Percentiles rank a stretch among this genome's conserved stretches.
These are phyloP conservation scores for Tethya wilhelma DNA, from an alignment of 37 sponge, comb jelly and placozoan species.

Conservation along the genomic window DNA sequence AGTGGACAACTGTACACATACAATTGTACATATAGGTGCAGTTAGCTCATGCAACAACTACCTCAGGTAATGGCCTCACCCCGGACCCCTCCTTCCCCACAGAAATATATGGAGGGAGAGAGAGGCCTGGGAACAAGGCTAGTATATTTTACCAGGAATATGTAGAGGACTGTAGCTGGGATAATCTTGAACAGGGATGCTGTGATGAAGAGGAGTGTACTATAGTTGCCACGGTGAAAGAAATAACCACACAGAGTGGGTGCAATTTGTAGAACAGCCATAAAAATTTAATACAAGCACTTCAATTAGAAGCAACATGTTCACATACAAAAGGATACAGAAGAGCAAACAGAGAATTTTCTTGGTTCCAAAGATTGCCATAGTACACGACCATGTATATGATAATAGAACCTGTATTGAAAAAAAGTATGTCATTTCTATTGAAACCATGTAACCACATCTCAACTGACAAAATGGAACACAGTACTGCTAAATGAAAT, in stretches of 20 bases:
- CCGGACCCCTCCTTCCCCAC: too few species aligned
- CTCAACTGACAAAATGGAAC: too few species aligned
- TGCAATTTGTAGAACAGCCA: not conserved
- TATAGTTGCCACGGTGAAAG: not conserved
- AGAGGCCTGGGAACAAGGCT: not conserved
- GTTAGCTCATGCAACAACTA: too few species aligned
- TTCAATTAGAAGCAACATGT: too few species aligned
- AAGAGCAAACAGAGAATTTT: conserved; percentile 6
- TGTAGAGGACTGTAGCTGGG: not conserved
- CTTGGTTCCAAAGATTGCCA: conserved; percentile 5
- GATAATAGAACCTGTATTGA: conserved; percentile 5
- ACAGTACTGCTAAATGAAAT: too few species aligned
- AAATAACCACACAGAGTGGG: too few species aligned
- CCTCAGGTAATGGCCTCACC: too few species aligned
- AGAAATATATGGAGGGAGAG: not conserved
- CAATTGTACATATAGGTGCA: too few species aligned
- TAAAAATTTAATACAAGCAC: not conserved
- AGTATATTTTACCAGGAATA: conserved; percentile 14
- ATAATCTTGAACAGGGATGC: conserved; percentile 2
- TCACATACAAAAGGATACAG: too few species aligned
- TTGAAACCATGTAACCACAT: too few species aligned
- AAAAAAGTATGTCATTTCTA: too few species aligned
- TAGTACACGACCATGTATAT: not conserved
- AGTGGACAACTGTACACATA: not conserved
- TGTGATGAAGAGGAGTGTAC: not conserved